Evolutionary conservation across 2,888 invertebrate genomes (phyloP), one percentile per base, ranked within the genome.

Genomic region (Andricus quercusramuli): DNA sequence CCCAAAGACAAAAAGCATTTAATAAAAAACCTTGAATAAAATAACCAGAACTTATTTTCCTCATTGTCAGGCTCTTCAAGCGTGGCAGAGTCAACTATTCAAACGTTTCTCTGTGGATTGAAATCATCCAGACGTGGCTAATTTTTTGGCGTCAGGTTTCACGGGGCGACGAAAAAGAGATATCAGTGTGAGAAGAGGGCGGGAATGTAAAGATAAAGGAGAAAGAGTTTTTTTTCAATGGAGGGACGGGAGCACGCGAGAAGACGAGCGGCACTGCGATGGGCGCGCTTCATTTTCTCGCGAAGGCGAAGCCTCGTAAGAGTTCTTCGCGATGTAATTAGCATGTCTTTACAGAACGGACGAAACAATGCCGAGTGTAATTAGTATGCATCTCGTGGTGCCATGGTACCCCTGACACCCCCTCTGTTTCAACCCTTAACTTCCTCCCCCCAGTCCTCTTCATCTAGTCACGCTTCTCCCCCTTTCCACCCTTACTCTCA

Each of bases 241-340:
- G 77, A 68, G 77, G 64, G 62, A 44, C 11, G 20, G 41, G 78
- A 77, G 74, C 29, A 22, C 29, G 78, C 51, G 78, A 62, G 65
- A 64, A 78, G 47, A 80, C 59, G 77, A 78, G 51, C 51, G 78
- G n/a, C 56, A 66, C 66, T 80, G 62, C 70, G 77, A 78, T 77
- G 70, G 37, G 80, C 44, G 70, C 78, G 67, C 78, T 76, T 82
- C 77, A 79, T 80, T 82, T 78, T 37, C 81, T 77, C 77, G 32
- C 25, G 29, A 64, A 64, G 66, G 44, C 62, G n/a, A 70, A 78
- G 29, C 64, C 64, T 17, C 78, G 76, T 78, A 78, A 80, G 81
- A 83, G 88, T 90, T 88, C 90, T 90, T 91, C 88, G 89, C 90
- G 90, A 90, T 89, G 90, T 91, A 91, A 91, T 91, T 91, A 91